Conservation (phyloP, 2,113 vertebrate genomes). For the Cricetomys ansorgei region DNA sequence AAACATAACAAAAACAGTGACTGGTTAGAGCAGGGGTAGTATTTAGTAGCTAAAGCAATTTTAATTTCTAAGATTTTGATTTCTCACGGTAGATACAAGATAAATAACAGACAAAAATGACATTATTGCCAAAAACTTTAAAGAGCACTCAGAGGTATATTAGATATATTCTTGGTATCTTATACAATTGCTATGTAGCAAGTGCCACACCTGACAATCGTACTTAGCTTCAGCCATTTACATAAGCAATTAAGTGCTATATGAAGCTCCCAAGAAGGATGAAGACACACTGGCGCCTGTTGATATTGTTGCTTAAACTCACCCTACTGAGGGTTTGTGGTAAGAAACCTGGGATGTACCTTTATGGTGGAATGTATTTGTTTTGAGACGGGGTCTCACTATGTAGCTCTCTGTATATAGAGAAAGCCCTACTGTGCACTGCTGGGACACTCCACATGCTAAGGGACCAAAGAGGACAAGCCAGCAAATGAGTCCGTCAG, state of each 20-base stretch:
- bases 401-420: background rate
- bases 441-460: background rate
- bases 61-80: constrained; percentile 38
- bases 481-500: background rate
- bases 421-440: background rate
- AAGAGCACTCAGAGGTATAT: background rate
- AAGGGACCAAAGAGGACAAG: background rate
- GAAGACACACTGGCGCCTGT: background rate
- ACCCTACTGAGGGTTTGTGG: background rate
- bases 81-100: constrained; percentile 25
- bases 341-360: background rate
- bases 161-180: background rate
- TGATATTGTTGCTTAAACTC: background rate
- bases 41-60: constrained; percentile 33
- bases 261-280: background rate
- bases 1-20: background rate
- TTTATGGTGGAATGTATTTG: background rate
- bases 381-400: background rate
- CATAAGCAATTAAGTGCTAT: background rate
- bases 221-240: background rate
- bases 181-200: background rate
- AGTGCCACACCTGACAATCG: background rate
- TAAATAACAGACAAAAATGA: background rate
- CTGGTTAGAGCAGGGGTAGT: background rate
- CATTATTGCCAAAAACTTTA: background rate